Evolutionary conservation across 2,888 invertebrate species (phyloP).

Genomic region (Invenusta paracnida): DNA sequence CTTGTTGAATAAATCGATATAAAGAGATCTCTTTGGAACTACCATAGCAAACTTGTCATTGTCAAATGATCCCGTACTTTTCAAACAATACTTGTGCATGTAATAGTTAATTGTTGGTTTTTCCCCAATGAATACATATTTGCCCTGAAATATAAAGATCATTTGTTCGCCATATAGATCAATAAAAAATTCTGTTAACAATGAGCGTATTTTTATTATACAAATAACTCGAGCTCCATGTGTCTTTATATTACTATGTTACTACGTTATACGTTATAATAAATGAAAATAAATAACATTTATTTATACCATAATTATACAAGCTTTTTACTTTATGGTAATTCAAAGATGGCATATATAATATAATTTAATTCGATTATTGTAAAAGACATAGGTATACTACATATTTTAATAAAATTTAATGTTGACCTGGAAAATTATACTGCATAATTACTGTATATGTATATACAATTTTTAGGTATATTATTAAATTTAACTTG

Average conservation of each 20-base stretch:
- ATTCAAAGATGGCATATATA: no score
- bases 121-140: background rate
- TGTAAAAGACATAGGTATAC: no score
- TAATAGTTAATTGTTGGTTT: background rate
- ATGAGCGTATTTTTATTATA: no score
- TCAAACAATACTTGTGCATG: background rate
- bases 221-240: no score
- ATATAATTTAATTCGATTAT: no score
- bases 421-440: no score
- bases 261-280: no score
- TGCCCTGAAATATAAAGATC: background rate
- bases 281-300: no score
- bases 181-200: background rate
- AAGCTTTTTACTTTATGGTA: no score
- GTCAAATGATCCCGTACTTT: background rate
- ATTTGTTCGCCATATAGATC: background rate
- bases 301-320: no score
- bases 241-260: no score
- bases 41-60: background rate
- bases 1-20: background rate
- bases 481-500: background rate
- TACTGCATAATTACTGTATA: background rate
- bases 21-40: background rate
- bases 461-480: background rate
- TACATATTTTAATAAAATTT: no score